Percentiles rank a stretch among this genome's conserved stretches.
Evolutionary conservation across 2,113 vertebrate genomes (phyloP).

Genomic region (Scomber japonicus): DNA sequence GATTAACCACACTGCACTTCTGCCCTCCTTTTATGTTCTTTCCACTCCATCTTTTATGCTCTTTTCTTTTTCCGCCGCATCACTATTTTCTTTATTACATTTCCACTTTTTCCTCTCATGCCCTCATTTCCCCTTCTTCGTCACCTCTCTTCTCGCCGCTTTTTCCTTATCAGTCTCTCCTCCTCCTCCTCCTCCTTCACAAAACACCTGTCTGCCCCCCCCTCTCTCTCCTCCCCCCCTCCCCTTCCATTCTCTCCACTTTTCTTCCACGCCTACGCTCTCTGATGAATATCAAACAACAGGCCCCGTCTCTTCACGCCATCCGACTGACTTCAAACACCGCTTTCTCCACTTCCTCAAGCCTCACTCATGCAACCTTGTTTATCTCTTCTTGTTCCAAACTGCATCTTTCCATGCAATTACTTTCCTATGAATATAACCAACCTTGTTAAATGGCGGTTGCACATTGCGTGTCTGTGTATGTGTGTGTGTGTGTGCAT

Average conservation of each 20-base stretch:
- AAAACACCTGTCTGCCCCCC: constrained; percentile 82
- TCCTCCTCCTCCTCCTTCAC: constrained; percentile 42
- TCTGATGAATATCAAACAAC: constrained; percentile 86
- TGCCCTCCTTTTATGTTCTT: constrained; percentile 7
- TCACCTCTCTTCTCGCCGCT: constrained; percentile 5
- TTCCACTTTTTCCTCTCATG: constrained; percentile 14
- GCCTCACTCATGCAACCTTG: constrained; percentile 57
- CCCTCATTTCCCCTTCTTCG: neutral
- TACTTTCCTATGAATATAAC: constrained; percentile 74
- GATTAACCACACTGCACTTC: constrained; percentile 44
- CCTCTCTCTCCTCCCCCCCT: constrained; percentile 63
- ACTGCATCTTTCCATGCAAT: constrained; percentile 62
- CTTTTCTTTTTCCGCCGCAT: neutral
- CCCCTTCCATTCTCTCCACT: constrained; percentile 48
- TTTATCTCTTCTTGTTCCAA: constrained; percentile 58
- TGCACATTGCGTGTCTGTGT: constrained; percentile 16
- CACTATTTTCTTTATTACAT: constrained; percentile 17
- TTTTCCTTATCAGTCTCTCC: constrained; percentile 28
- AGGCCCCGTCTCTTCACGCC: constrained; percentile 53
- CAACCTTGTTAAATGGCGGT: constrained; percentile 61
- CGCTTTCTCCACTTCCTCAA: constrained; percentile 59
- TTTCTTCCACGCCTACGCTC: constrained; percentile 80
- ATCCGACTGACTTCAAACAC: constrained; percentile 75
- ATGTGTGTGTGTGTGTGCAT: constrained; percentile 11
- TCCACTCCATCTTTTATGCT: constrained; percentile 2